These are phyloP conservation scores for Notarius quadriscutis DNA, from an alignment of 2,113 vertebrate species.

Conservation along the genomic window DNA sequence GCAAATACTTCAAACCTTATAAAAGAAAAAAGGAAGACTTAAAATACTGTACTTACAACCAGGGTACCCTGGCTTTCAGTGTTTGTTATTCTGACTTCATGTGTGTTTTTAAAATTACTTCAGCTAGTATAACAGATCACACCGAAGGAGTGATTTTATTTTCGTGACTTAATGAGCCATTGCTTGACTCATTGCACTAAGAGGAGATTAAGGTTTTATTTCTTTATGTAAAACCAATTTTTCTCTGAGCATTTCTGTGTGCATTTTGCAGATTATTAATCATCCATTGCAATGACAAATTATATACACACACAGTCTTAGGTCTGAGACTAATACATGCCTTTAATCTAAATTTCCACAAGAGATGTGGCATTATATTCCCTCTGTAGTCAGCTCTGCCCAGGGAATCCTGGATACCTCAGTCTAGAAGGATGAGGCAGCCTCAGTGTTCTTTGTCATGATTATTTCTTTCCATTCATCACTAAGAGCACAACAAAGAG, in stretches of 20 bases:
- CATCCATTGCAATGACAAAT: constrained; percentile 22
- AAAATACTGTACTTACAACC: constrained; percentile 66
- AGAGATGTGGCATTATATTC: constrained; percentile 36
- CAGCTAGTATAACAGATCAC: constrained; percentile 74
- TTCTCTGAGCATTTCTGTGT: neutral
- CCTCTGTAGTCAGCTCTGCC: constrained; percentile 25
- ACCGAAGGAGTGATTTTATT: constrained; percentile 37
- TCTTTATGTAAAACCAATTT: constrained; percentile 34
- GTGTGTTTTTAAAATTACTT: constrained; percentile 77
- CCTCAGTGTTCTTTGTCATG: constrained; percentile 41
- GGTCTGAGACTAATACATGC: constrained; percentile 21
- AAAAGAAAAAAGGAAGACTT: too few relatives aligned
- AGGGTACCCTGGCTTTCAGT: constrained; percentile 68
- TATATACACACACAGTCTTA: constrained; percentile 31
- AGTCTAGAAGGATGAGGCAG: constrained; percentile 39
- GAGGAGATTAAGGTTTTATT: constrained; percentile 22
- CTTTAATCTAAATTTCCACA: constrained; percentile 37
- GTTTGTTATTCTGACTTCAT: constrained; percentile 75
- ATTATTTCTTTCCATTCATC: constrained; percentile 60
- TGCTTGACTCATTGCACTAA: constrained; percentile 28
- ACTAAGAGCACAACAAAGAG: constrained; percentile 57
- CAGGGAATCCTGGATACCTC: constrained; percentile 30
- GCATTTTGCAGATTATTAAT: constrained; percentile 26
- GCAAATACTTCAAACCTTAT: constrained; percentile 79
- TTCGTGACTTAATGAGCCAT: constrained; percentile 32